A percentile compares a stretch with the other conserved stretches of the same genome.
Conservation (phyloP, 2,888 invertebrate genomes). For the Toxonevra muliebris region DNA sequence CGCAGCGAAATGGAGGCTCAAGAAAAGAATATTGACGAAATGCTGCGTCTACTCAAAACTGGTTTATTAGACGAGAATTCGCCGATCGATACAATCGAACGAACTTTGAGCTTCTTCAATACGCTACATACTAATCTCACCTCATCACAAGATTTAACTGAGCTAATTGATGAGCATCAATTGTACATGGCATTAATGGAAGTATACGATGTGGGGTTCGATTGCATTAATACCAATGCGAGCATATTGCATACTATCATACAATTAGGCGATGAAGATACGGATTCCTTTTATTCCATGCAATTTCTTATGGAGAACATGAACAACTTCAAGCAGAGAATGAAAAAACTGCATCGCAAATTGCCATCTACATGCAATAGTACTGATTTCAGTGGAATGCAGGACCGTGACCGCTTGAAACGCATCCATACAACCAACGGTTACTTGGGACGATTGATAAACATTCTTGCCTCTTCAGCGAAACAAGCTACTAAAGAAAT, state of each 20-base stretch:
- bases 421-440: slow-evolving; percentile 71
- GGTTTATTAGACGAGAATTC: slow-evolving; percentile 96
- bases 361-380: slow-evolving; percentile 68
- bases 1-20: slow-evolving; percentile 89
- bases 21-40: slow-evolving; percentile 88
- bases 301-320: slow-evolving; percentile 78
- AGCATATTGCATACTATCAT: slow-evolving; percentile 69
- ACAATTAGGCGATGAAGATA: slow-evolving; percentile 69
- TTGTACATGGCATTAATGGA: slow-evolving; percentile 67
- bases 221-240: slow-evolving; percentile 76
- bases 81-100: slow-evolving; percentile 83
- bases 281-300: slow-evolving; percentile 77
- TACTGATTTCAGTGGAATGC: slow-evolving; percentile 59
- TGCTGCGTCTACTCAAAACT: slow-evolving; percentile 85
- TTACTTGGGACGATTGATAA: slow-evolving; percentile 69
- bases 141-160: slow-evolving; percentile 72
- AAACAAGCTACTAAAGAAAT: slow-evolving; percentile 69
- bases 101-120: slow-evolving; percentile 83
- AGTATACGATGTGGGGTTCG: slow-evolving; percentile 74
- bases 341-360: slow-evolving; percentile 80
- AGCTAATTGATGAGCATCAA: slow-evolving; percentile 72
- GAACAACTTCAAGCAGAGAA: slow-evolving; percentile 79
- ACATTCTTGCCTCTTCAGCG: slow-evolving; percentile 70
- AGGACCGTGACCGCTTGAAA: slow-evolving; percentile 56
- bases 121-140: slow-evolving; percentile 83